Evolutionary conservation across 2,113 vertebrate genomes (phyloP).

Genomic region (Ginglymostoma cirratum): DNA sequence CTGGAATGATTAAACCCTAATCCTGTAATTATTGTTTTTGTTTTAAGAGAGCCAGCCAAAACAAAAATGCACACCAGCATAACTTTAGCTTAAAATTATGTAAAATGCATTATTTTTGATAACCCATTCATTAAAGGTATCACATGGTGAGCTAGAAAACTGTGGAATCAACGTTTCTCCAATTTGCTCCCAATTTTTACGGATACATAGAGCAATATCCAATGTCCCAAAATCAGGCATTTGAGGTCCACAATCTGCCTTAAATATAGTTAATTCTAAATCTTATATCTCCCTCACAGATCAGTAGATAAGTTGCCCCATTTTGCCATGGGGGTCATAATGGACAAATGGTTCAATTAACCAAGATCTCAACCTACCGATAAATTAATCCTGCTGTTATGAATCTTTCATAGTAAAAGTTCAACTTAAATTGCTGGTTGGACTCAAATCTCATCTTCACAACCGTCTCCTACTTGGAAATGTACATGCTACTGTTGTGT

Average conservation of each 20-base stretch:
- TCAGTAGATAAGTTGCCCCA: neutral
- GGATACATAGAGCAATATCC: neutral
- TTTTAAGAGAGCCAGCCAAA: neutral
- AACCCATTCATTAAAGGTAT: neutral
- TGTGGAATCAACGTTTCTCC: neutral
- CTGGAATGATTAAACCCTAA: too few species aligned
- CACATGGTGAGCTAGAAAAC: neutral
- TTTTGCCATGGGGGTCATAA: neutral
- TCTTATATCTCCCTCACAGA: neutral
- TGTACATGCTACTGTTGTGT: neutral
- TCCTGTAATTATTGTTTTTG: neutral
- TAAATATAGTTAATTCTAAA: neutral
- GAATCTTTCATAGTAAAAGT: neutral
- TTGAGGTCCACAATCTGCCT: neutral
- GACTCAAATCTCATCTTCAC: neutral
- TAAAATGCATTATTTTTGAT: neutral
- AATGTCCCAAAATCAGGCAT: neutral
- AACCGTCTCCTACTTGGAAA: neutral
- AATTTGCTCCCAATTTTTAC: neutral
- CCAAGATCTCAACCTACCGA: neutral
- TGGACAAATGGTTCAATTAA: neutral
- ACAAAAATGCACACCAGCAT: neutral
- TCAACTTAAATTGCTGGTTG: neutral
- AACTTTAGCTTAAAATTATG: neutral
- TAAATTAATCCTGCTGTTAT: neutral